These are phyloP conservation scores for Armadillidium nasatum DNA, from an alignment of 1,140 invertebrate genomes.

Conservation along the genomic window DNA sequence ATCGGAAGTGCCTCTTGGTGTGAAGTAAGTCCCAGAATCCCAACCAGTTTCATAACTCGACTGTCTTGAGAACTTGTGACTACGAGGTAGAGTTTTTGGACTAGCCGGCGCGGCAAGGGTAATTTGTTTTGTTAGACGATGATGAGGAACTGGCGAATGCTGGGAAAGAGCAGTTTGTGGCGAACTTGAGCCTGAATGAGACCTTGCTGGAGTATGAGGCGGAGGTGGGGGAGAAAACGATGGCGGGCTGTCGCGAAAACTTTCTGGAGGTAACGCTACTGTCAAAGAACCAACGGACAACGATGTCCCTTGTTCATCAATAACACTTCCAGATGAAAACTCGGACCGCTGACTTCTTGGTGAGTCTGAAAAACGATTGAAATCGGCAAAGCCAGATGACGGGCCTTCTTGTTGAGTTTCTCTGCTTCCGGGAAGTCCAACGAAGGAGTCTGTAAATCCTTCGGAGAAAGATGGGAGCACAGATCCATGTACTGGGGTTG, in stretches of 20 bases:
- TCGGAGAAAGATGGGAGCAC: constrained; percentile 40
- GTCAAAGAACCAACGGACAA: constrained; percentile 40
- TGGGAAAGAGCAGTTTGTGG: constrained; percentile 28
- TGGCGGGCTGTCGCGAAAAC: constrained; percentile 42
- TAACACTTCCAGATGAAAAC: constrained; percentile 39
- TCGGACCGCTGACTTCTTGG: constrained; percentile 43
- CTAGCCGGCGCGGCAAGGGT: constrained; percentile 28
- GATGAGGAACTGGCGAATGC: constrained; percentile 30
- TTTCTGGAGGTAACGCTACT: constrained; percentile 43
- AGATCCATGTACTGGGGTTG: constrained; percentile 40
- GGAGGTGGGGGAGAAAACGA: constrained; percentile 41
- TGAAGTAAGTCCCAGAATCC: constrained; percentile 25
- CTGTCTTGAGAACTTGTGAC: constrained; percentile 41
- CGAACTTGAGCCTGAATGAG: constrained; percentile 32
- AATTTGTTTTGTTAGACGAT: constrained; percentile 35
- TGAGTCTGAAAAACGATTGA: constrained; percentile 38
- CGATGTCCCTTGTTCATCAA: constrained; percentile 37
- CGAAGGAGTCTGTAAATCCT: constrained; percentile 23
- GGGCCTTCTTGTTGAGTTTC: constrained; percentile 28
- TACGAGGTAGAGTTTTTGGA: constrained; percentile 42
- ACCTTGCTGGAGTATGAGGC: constrained; percentile 34
- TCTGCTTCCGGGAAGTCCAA: neutral
- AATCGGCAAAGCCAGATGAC: constrained; percentile 42
- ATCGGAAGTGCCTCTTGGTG: neutral
- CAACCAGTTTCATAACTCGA: constrained; percentile 40